A percentile compares a stretch with the other conserved stretches of the same genome.
phyloP scores from a whole-genome alignment of 2,113 vertebrate species.

The Ictalurus punctatus region DNA sequence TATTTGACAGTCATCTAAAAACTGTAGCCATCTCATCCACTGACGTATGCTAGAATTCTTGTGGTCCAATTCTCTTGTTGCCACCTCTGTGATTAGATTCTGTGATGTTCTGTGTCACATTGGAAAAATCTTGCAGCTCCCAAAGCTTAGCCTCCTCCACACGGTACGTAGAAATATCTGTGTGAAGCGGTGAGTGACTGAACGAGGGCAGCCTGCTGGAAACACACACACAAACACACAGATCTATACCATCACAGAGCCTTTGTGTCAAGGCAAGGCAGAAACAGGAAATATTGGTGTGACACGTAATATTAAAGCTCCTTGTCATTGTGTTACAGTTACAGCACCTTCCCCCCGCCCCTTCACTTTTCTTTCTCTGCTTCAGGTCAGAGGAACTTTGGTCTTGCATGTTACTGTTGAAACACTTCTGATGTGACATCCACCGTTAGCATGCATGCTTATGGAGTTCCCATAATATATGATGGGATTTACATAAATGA shows the following conservation, averaged over 20 bases:
- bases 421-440: not conserved
- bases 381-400: not conserved
- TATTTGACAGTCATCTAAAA: not conserved
- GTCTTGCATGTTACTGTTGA: not conserved
- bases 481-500: not conserved
- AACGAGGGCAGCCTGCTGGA: conserved; percentile 51
- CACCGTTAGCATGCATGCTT: not conserved
- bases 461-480: not conserved
- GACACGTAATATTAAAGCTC: conserved; percentile 8
- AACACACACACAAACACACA: conserved; percentile 22
- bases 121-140: not conserved
- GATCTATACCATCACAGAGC: conserved; percentile 9
- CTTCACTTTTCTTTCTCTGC: not conserved
- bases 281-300: conserved; percentile 19
- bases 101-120: not conserved
- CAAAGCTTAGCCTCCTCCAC: conserved; percentile 26
- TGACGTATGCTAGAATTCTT: not conserved
- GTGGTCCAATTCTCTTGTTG: not conserved
- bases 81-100: not conserved
- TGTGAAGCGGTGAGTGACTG: conserved; percentile 54
- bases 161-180: conserved; percentile 6
- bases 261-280: conserved; percentile 33
- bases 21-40: not conserved
- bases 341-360: not conserved
- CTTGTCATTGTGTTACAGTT: conserved; percentile 32